Percentiles rank a stretch among this genome's conserved stretches.
Evolutionary conservation across 2,888 invertebrate species (phyloP).

Genomic region (Oscheius sp.): DNA sequence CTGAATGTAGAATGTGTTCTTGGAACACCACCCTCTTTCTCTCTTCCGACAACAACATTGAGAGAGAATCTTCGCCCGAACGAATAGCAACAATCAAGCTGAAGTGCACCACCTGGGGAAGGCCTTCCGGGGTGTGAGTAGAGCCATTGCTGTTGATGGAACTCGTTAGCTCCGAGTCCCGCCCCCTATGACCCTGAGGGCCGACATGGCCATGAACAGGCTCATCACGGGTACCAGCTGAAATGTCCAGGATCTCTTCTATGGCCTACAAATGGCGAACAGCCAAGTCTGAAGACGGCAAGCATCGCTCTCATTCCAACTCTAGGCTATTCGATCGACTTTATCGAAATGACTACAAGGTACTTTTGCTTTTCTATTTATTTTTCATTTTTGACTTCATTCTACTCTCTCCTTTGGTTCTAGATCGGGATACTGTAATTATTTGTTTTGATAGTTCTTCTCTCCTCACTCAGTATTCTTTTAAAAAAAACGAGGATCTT

Average conservation of each 20-base stretch:
- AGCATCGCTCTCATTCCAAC: slow-evolving; percentile 52
- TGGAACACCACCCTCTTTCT: too few relatives aligned
- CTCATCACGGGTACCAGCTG: neutral
- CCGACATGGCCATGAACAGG: slow-evolving; percentile 8
- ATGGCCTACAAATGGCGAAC: slow-evolving; percentile 63
- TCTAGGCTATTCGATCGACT: slow-evolving; percentile 54
- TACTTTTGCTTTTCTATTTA: neutral
- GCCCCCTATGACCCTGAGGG: neutral
- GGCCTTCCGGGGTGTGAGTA: neutral
- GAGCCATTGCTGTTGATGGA: slow-evolving; percentile 26
- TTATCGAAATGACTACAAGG: slow-evolving; percentile 33
- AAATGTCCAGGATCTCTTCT: slow-evolving; percentile 68
- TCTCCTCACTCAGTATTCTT: too few relatives aligned
- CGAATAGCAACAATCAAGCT: slow-evolving; percentile 1
- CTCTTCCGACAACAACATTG: too few relatives aligned
- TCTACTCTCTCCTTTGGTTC: too few relatives aligned
- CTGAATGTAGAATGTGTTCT: too few relatives aligned
- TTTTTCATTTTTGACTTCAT: neutral
- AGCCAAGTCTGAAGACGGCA: slow-evolving; percentile 48
- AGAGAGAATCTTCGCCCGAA: neutral
- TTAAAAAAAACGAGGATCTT: too few relatives aligned
- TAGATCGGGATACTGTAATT: too few relatives aligned
- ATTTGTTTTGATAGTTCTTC: too few relatives aligned
- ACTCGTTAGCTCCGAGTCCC: slow-evolving; percentile 12
- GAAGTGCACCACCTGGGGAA: slow-evolving; percentile 23